A percentile compares a stretch with the other conserved stretches of the same genome.
These are phyloP conservation scores for Xenus cinereus DNA, from an alignment of 2,113 vertebrate species.

Conservation along the genomic window DNA sequence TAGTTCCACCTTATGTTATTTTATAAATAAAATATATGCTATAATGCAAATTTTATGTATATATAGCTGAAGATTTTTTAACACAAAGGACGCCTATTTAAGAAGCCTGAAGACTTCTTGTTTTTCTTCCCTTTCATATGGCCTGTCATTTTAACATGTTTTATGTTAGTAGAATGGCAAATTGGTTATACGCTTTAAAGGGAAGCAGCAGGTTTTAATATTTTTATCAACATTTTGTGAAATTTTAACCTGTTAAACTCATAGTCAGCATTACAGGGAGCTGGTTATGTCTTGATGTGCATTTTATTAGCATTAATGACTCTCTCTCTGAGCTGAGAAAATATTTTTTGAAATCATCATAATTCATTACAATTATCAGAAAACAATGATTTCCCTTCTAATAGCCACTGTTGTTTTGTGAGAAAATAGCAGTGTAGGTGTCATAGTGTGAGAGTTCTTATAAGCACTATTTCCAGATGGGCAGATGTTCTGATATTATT, in stretches of 20 bases:
- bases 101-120: background rate
- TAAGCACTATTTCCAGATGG: constrained; percentile 32
- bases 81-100: background rate
- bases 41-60: background rate
- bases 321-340: constrained; percentile 3
- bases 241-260: constrained; percentile 27
- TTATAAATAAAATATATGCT: background rate
- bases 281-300: background rate
- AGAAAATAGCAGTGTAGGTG: background rate
- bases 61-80: background rate
- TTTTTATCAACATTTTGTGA: constrained; percentile 21
- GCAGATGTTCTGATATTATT: constrained; percentile 23
- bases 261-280: background rate
- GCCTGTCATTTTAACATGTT: background rate
- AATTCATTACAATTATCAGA: constrained; percentile 24
- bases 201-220: constrained; percentile 25
- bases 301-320: constrained; percentile 18
- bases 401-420: constrained; percentile 24
- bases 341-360: background rate
- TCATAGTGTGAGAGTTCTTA: constrained; percentile 1
- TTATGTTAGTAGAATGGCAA: background rate
- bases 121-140: background rate
- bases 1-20: background rate
- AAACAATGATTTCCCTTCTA: constrained; percentile 37
- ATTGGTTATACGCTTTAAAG: background rate